These are phyloP conservation scores for Thereva unica DNA, from an alignment of 2,888 invertebrate genomes.

Conservation along the genomic window DNA sequence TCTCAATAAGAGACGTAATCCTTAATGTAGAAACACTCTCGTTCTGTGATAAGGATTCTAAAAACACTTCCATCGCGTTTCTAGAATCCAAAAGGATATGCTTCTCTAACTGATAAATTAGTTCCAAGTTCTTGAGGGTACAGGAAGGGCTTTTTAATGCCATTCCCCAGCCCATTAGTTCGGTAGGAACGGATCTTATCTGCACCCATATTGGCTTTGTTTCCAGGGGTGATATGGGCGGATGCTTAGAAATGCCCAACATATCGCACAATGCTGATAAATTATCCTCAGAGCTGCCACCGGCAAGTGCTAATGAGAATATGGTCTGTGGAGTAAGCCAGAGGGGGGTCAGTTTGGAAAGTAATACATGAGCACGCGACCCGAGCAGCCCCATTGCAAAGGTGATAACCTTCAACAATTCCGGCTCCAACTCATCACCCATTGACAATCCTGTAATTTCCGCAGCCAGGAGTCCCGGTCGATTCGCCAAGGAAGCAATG, in stretches of 20 bases:
- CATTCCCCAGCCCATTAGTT: constrained; percentile 61
- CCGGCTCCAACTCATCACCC: constrained; percentile 58
- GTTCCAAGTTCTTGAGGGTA: constrained; percentile 60
- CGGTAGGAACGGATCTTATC: constrained; percentile 59
- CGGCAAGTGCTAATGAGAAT: constrained; percentile 61
- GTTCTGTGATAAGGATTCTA: constrained; percentile 60
- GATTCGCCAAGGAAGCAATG: constrained; percentile 61
- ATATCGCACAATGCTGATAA: constrained; percentile 61
- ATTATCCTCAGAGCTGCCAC: constrained; percentile 61
- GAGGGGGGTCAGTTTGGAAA: constrained; percentile 60
- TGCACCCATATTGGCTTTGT: constrained; percentile 52
- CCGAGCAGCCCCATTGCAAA: constrained; percentile 61
- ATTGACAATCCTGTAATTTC: constrained; percentile 56
- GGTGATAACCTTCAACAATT: constrained; percentile 56
- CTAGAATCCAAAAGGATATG: constrained; percentile 51
- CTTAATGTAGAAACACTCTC: constrained; percentile 62
- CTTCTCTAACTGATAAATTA: constrained; percentile 60
- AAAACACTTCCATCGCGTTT: constrained; percentile 59
- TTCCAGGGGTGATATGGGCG: constrained; percentile 55
- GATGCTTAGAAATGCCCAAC: constrained; percentile 58
- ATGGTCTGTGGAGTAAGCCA: constrained; percentile 62
- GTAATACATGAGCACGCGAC: constrained; percentile 59
- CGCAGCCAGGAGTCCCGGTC: constrained; percentile 60
- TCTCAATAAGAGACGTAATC: constrained; percentile 61
- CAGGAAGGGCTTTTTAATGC: constrained; percentile 59